Conservation (phyloP, 2,113 vertebrate species). For the Rhagologus leucostigma region DNA sequence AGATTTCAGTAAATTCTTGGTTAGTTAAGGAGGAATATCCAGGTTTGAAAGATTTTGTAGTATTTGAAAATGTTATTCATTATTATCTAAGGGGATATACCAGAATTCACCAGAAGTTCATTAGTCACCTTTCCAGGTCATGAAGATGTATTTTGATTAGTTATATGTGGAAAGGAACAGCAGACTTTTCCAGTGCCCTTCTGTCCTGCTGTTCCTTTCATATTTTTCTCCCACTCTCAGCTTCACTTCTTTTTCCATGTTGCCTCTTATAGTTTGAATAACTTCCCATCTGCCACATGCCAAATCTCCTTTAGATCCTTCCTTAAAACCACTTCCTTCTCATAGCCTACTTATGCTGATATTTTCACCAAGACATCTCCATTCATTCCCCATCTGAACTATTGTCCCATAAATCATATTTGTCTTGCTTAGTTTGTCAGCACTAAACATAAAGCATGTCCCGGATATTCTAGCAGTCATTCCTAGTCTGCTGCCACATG, state of each 20-base stretch:
- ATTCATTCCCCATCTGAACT: constrained; percentile 66
- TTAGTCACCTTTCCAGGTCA: neutral
- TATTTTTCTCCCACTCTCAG: constrained; percentile 18
- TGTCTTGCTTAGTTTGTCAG: constrained; percentile 59
- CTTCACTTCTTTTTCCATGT: constrained; percentile 39
- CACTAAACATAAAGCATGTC: constrained; percentile 60
- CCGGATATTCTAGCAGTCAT: constrained; percentile 43
- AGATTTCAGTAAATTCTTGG: neutral
- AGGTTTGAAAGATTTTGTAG: neutral
- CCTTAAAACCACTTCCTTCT: constrained; percentile 58
- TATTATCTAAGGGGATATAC: neutral
- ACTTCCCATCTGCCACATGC: constrained; percentile 55
- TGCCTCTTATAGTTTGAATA: constrained; percentile 44
- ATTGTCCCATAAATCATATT: constrained; percentile 65
- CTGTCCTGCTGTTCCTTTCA: neutral
- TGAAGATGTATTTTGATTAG: neutral
- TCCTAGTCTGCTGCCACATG: constrained; percentile 55
- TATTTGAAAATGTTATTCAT: neutral
- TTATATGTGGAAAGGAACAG: neutral
- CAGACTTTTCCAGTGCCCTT: neutral
- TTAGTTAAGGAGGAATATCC: neutral
- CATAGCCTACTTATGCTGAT: constrained; percentile 40
- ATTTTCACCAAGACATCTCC: constrained; percentile 59
- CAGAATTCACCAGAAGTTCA: neutral
- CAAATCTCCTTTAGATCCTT: constrained; percentile 57